phyloP scores from a whole-genome alignment of 2,113 vertebrate species.

The Eretmochelys imbricata region DNA sequence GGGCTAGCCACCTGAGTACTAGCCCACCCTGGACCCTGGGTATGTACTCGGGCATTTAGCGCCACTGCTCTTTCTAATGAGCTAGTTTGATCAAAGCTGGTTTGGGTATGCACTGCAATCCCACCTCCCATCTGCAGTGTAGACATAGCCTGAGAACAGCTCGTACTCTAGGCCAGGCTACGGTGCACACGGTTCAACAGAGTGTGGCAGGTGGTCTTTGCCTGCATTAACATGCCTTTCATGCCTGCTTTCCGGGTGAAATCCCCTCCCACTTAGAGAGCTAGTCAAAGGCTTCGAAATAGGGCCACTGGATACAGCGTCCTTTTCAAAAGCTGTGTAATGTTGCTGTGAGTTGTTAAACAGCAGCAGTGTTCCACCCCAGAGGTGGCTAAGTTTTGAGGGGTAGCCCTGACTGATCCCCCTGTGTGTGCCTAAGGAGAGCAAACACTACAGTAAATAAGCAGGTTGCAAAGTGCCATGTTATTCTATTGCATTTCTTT shows the following conservation, averaged over 20 bases:
- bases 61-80: too few relatives aligned
- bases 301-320: background rate
- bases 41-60: too few relatives aligned
- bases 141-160: background rate
- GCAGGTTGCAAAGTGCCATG: background rate
- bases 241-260: background rate
- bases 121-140: background rate
- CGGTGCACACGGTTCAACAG: background rate
- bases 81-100: too few relatives aligned
- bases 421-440: background rate
- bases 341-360: background rate
- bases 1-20: too few relatives aligned
- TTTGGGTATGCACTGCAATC: background rate
- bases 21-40: too few relatives aligned
- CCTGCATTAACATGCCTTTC: background rate
- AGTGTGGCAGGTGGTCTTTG: background rate
- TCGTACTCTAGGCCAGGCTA: background rate
- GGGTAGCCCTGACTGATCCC: background rate
- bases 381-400: background rate
- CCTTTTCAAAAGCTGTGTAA: background rate
- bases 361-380: rapidly evolving
- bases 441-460: background rate
- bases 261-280: background rate
- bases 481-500: background rate
- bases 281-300: background rate